Conservation (phyloP, 1,140 invertebrate species). For the Ostrea denselamellosa region DNA sequence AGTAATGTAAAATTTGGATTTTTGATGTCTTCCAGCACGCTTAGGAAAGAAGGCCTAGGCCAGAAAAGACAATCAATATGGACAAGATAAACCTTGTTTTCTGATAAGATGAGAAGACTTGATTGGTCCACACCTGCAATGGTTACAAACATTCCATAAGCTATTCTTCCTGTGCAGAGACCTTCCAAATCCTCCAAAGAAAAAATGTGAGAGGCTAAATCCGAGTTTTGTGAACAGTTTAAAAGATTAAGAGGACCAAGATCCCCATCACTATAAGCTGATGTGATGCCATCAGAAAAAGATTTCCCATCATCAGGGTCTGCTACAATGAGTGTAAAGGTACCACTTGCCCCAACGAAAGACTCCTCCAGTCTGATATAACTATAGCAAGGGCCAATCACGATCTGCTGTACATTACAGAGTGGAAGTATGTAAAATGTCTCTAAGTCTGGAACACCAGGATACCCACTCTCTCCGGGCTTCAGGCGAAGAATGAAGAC, state of each 20-base stretch:
- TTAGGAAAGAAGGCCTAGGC: conserved; percentile 69
- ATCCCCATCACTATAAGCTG: conserved; percentile 46
- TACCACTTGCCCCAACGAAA: conserved; percentile 72
- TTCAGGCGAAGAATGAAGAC: conserved; percentile 72
- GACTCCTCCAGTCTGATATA: conserved; percentile 75
- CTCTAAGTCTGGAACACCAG: conserved; percentile 66
- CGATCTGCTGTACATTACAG: conserved; percentile 72
- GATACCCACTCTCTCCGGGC: conserved; percentile 58
- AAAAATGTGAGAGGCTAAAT: conserved; percentile 67
- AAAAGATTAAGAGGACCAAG: conserved; percentile 57
- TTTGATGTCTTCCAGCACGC: conserved; percentile 53
- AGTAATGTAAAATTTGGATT: conserved; percentile 63
- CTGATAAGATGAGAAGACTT: conserved; percentile 68
- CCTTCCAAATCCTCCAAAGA: conserved; percentile 63
- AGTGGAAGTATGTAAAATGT: conserved; percentile 72
- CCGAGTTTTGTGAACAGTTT: conserved; percentile 65
- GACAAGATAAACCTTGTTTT: conserved; percentile 70
- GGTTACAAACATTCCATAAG: conserved; percentile 59
- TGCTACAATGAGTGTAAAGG: conserved; percentile 69
- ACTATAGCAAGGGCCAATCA: conserved; percentile 71
- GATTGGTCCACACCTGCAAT: conserved; percentile 44
- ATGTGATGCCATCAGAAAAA: conserved; percentile 62
- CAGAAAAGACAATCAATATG: conserved; percentile 64
- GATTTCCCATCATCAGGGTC: conserved; percentile 65
- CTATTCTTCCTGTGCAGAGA: conserved; percentile 67